A percentile compares a stretch with the other conserved stretches of the same genome.
Evolutionary conservation across 2,888 invertebrate genomes (phyloP).

Genomic region (Acleris cristana): DNA sequence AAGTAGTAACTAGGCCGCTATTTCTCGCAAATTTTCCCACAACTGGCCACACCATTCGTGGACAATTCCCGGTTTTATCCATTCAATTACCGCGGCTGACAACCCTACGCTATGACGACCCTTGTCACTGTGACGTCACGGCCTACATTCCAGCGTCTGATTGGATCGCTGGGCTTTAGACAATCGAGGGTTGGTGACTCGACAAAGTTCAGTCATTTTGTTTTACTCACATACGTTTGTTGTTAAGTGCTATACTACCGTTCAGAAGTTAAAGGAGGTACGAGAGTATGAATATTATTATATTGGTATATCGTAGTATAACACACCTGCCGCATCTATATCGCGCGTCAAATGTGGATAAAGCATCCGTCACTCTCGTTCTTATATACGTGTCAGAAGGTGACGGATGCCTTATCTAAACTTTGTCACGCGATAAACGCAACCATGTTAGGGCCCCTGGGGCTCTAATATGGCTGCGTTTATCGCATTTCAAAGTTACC

Average conservation of each 20-base stretch:
- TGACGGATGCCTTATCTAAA: too few relatives aligned
- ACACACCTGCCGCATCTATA: too few relatives aligned
- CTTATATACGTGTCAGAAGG: too few relatives aligned
- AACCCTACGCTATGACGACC: conserved; percentile 66
- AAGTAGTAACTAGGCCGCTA: not conserved
- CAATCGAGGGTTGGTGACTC: conserved; percentile 20
- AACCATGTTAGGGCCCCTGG: too few relatives aligned
- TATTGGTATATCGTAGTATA: not conserved
- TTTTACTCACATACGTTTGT: conserved; percentile 1
- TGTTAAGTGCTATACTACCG: not conserved
- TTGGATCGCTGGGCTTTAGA: conserved; percentile 25
- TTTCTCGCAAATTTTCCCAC: conserved; percentile 2
- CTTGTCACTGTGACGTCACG: conserved; percentile 62
- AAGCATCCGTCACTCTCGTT: too few relatives aligned
- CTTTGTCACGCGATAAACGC: too few relatives aligned
- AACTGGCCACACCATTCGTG: conserved; percentile 5
- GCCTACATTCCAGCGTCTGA: conserved; percentile 53
- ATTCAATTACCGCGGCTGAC: conserved; percentile 42
- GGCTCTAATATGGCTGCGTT: too few relatives aligned
- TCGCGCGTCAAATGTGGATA: too few relatives aligned
- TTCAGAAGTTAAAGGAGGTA: too few relatives aligned
- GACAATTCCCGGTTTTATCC: conserved; percentile 20
- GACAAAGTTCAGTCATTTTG: not conserved
- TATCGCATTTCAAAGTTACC: too few relatives aligned
- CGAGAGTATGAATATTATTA: too few relatives aligned